A percentile compares a stretch with the other conserved stretches of the same genome.
These are phyloP conservation scores for Netelia inedita DNA, from an alignment of 2,888 invertebrate genomes.

Conservation along the genomic window DNA sequence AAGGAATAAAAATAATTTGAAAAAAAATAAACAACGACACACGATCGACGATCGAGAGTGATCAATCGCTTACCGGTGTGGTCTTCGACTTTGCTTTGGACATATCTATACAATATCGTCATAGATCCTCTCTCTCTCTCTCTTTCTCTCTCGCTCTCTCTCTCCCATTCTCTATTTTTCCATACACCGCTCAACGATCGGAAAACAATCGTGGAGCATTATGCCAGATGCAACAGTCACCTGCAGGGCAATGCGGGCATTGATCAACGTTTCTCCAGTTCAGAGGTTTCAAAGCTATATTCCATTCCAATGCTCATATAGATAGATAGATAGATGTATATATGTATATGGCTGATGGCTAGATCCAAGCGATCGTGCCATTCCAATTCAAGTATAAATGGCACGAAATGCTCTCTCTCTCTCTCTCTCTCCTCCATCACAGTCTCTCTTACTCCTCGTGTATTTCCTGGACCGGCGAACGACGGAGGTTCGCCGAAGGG, in stretches of 20 bases:
- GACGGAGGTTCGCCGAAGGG: slow-evolving; percentile 58
- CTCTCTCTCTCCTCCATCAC: too few species aligned
- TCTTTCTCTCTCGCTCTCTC: not conserved
- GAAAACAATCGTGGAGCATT: slow-evolving; percentile 65
- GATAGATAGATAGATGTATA: not conserved
- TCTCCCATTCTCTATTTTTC: slow-evolving; percentile 4
- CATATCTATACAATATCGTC: slow-evolving; percentile 2
- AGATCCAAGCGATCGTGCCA: slow-evolving; percentile 67
- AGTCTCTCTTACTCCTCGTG: not conserved
- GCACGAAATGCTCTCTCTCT: slow-evolving; percentile 51
- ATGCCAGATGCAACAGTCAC: slow-evolving; percentile 69
- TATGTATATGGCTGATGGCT: slow-evolving; percentile 43
- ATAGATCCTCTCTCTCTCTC: slow-evolving; percentile 8
- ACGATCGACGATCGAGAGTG: slow-evolving; percentile 46
- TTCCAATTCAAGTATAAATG: slow-evolving; percentile 70
- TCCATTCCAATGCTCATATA: slow-evolving; percentile 21
- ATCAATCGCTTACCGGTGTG: slow-evolving; percentile 64
- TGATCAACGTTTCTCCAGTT: slow-evolving; percentile 57
- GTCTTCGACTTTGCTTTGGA: slow-evolving; percentile 37
- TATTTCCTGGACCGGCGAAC: slow-evolving; percentile 64
- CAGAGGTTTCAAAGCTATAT: slow-evolving; percentile 38
- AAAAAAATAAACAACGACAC: slow-evolving; percentile 30
- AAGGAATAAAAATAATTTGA: not conserved
- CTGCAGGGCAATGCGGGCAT: slow-evolving; percentile 64
- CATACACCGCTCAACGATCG: slow-evolving; percentile 38